phyloP scores from a whole-genome alignment of 64 coral and sea anemone species.

The Porites lutea region DNA sequence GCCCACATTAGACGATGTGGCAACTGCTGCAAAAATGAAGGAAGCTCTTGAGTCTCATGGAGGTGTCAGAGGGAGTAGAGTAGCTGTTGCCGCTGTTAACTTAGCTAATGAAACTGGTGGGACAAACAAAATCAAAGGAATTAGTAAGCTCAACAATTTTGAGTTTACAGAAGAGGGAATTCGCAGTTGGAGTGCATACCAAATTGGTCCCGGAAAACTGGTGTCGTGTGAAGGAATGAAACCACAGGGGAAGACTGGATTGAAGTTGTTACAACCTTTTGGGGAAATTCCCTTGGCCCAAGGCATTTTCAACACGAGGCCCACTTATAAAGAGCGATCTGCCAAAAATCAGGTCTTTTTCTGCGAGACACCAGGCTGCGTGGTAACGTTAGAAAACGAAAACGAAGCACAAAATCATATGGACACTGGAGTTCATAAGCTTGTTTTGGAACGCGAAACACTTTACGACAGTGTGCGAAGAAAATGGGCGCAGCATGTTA shows the following conservation, averaged over 20 bases:
- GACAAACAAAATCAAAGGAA: neutral
- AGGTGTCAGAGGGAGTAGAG: neutral
- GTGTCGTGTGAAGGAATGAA: neutral
- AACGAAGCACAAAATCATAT: slow-evolving; percentile 22
- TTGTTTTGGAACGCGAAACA: slow-evolving; percentile 2
- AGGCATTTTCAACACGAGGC: neutral
- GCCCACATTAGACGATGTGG: neutral
- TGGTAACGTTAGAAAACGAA: slow-evolving; percentile 13
- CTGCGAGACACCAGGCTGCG: slow-evolving; percentile 7
- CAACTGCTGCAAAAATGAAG: neutral
- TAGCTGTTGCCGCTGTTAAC: neutral
- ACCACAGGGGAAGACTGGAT: neutral
- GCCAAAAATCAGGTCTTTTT: slow-evolving; percentile 19
- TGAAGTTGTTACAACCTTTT: slow-evolving; percentile 8
- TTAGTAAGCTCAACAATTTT: neutral
- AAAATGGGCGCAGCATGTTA: slow-evolving; percentile 18
- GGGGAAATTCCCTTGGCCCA: neutral
- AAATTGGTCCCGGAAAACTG: neutral
- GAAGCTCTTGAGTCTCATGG: neutral
- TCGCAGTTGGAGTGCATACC: neutral
- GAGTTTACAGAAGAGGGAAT: neutral
- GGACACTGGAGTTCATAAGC: slow-evolving; percentile 37
- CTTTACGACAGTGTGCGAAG: slow-evolving; percentile 25
- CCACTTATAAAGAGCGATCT: neutral
- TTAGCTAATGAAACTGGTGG: neutral